Conservation (phyloP, 2,113 vertebrate species). For the Otis tarda region DNA sequence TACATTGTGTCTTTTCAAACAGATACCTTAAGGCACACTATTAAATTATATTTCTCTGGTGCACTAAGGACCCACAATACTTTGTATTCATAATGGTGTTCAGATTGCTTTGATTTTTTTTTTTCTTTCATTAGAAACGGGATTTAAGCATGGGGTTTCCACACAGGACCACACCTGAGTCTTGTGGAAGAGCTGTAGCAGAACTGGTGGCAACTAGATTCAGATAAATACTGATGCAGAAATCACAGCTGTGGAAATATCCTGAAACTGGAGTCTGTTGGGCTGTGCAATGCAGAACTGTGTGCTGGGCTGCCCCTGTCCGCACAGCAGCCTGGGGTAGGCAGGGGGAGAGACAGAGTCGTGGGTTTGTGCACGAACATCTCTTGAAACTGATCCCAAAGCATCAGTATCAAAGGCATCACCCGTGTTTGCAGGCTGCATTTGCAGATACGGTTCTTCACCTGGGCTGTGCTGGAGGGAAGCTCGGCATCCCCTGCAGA, state of each 20-base stretch:
- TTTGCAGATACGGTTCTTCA: not conserved
- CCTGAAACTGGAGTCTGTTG: not conserved
- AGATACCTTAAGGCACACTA: not conserved
- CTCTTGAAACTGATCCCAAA: not conserved
- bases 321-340: not conserved
- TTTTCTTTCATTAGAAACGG: not conserved
- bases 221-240: not conserved
- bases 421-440: not conserved
- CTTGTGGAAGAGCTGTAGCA: not conserved
- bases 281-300: not conserved
- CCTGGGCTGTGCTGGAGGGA: not conserved
- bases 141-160: not conserved
- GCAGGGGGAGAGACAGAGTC: not conserved
- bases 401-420: not conserved
- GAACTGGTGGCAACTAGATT: not conserved
- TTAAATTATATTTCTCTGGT: not conserved
- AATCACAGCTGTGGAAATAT: not conserved
- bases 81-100: not conserved
- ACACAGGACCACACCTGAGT: not conserved
- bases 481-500: not conserved
- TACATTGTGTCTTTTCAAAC: not conserved
- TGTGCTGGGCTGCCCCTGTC: not conserved
- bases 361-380: not conserved
- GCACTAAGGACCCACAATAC: not conserved
- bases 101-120: not conserved